Percentiles rank a stretch among this genome's conserved stretches.
phyloP scores from a whole-genome alignment of 2,888 invertebrate species.

The Nomada hirtipes region DNA sequence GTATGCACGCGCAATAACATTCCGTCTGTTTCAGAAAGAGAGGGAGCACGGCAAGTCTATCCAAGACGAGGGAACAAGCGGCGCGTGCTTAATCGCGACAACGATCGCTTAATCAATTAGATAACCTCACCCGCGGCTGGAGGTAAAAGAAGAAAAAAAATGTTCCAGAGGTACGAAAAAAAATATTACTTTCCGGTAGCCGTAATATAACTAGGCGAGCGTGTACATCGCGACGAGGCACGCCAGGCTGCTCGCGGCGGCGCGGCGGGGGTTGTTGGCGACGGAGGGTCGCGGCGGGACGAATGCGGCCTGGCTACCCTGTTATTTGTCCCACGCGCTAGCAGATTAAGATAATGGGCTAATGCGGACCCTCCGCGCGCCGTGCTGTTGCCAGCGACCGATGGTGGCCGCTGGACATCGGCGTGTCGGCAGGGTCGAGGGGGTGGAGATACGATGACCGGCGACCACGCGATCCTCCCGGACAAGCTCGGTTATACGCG shows the following conservation, averaged over 20 bases:
- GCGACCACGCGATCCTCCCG: constrained; percentile 74
- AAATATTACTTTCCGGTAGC: constrained; percentile 52
- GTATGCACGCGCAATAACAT: background rate
- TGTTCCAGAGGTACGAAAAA: constrained; percentile 37
- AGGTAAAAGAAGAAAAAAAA: background rate
- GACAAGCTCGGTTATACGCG: constrained; percentile 56
- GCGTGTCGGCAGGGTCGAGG: constrained; percentile 37
- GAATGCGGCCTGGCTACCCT: constrained; percentile 63
- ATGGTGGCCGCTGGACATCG: constrained; percentile 57
- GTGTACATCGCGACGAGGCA: constrained; percentile 40
- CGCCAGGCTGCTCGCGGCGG: constrained; percentile 7
- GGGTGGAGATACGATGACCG: constrained; percentile 72
- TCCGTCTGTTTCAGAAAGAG: too few relatives aligned
- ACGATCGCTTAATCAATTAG: constrained; percentile 54
- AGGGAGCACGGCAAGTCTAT: too few relatives aligned
- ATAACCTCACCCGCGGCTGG: constrained; percentile 18
- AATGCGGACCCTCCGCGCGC: constrained; percentile 68
- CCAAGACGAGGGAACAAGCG: background rate
- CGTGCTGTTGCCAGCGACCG: constrained; percentile 51
- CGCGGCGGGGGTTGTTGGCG: background rate
- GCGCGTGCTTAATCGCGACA: constrained; percentile 29
- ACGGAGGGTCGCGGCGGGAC: constrained; percentile 2
- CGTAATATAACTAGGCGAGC: constrained; percentile 31
- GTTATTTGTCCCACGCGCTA: constrained; percentile 78
- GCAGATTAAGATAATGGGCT: constrained; percentile 80